Base-by-base conservation (phyloP, 2,113 vertebrate genomes). In the Oncorhynchus keta region DNA sequence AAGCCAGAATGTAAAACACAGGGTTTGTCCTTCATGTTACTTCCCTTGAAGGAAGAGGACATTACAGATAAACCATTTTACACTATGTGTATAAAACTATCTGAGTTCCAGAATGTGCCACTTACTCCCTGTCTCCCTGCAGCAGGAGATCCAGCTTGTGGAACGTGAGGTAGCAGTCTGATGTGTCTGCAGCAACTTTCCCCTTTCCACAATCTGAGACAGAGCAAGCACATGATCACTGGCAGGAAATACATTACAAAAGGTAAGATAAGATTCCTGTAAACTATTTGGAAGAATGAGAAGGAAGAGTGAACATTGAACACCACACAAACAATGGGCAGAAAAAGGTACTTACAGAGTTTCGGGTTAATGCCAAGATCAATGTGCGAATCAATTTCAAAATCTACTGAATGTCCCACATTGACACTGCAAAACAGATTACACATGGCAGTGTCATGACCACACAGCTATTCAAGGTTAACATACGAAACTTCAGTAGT, bases 101-200 rank as follows among this genome's bases (percentile, higher is more conserved):
- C 3, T 13, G 1, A n/a, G 22, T 68, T 20, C 24, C 20, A 66
- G 12, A 66, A 48, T 3, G 2, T 22, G 8, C 14, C n/a, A 39
- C 96, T 92, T 81, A 97, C 95, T 96, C 72, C 77, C 87, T 90
- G 76, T 95, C 93, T 62, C 94, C 95, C 59, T 96, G 95, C 68
- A 96, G 92, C 20, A 92, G 90, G 39, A 97, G 91, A 0, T 1
- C 74, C 66, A 97, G 93, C 75, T 95, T 94, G 81, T 97, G 93
- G 86, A 96, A 96, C 4, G 88, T 83, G 86, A 96, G 86, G 80
- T 86, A 94, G 71, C 96, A 97, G 84, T 94, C 91, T 0, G 93
- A 92, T 0, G 93, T 93, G 76, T 95, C 91, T 0, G 94, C 92
- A n/a, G 86, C 80, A n/a, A 96, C 90, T 24, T 87, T 90, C 0